Evolutionary conservation across 1,140 invertebrate species (phyloP), one percentile per base, ranked within the genome.

Genomic region (Stratiolaelaps scimitus): DNA sequence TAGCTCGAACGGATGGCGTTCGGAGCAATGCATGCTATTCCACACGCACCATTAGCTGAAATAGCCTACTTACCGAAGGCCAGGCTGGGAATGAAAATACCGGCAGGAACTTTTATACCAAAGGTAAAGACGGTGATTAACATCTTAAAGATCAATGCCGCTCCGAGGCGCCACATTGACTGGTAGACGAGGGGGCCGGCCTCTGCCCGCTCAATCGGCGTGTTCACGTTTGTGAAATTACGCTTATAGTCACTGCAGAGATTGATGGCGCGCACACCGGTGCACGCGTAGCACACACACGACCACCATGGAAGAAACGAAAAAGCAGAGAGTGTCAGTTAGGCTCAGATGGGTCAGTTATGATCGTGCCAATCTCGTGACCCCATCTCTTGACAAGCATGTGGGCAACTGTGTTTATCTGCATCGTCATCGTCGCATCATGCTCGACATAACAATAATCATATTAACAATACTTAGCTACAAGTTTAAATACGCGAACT

Each of bases 51-150:
- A 10, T 40, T 40, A 40, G 5, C 10, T 40, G 4, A 40, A 40
- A 40, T 40, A 40, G 34, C 34, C 10, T 40, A 48, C 47, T 48
- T 48, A 28, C 96, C 96, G 71, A 84, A 82, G 48, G 74, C 85
- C 7, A 95, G 77, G 56, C 87, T 91, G 0, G 91, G 91, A 71
- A 95, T 93, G 76, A 94, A 95, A 1, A 94, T 78, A 65, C 91
- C 91, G 66, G 75, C 88, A 85, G 30, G 91, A 83, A 73, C 80
- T 80, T 98, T 98, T 77, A 98, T 93, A 70, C 96, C 95, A 77
- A 98, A 98, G 0, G 96, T 98, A 75, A 98, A 98, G 65, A 98
- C 85, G 13, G 93, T 97, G 77, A 97, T 86, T n/a, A 94, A 81
- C 30, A 96, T 81, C 78, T 98, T 97, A 17, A 92, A 81, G n/a